phyloP scores from a whole-genome alignment of 2,113 vertebrate genomes.

The Actenoides lindsayi region DNA sequence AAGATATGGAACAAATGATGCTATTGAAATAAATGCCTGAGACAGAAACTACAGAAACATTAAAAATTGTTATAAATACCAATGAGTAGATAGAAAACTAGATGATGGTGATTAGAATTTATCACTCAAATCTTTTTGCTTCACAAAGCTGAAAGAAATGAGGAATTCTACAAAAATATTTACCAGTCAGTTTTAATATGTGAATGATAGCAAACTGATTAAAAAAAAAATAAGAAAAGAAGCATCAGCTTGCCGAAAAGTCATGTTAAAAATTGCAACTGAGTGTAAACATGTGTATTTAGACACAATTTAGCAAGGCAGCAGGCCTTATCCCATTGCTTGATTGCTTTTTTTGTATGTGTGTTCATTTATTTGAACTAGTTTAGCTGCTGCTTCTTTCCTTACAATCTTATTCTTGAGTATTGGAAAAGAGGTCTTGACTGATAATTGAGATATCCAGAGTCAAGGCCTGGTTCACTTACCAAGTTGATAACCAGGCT shows the following conservation, averaged over 20 bases:
- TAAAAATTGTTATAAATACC: not conserved
- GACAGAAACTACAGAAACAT: not conserved
- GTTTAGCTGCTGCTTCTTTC: not conserved
- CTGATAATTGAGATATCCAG: not conserved
- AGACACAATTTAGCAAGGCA: not conserved
- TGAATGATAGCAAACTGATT: not conserved
- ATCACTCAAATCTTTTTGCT: not conserved
- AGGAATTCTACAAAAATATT: not conserved
- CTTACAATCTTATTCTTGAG: not conserved
- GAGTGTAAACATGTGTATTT: not conserved
- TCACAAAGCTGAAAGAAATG: not conserved
- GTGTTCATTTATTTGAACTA: not conserved
- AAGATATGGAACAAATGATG: not conserved
- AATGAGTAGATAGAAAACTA: not conserved
- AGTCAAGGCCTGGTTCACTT: not conserved
- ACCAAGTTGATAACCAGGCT: not conserved
- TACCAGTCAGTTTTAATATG: not conserved
- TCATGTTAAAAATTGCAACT: not conserved
- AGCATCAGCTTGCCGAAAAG: not conserved
- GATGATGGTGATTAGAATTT: not conserved
- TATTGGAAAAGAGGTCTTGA: not conserved
- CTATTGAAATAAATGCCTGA: not conserved
- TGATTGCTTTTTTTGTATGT: not conserved
- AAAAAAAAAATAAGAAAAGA: fast-evolving
- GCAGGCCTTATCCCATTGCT: not conserved